phyloP scores from a whole-genome alignment of 2,113 vertebrate genomes.

The cattle (Bos taurus) region ARS-UCD2.0 NC_037344.1:52121001-52121500 shows the following conservation, averaged over 20 bases:
- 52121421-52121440: not conserved
- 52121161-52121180: not conserved
- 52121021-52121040: not conserved
- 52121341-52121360: not conserved
- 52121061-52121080: not conserved
- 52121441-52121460: accelerated
- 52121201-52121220: not conserved
- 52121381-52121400: not conserved
- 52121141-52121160: not conserved
- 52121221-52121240: not conserved
- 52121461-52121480: accelerated
- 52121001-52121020: too few relatives aligned
- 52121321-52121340: not conserved
- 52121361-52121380: not conserved
- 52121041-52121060: not conserved
- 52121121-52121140: not conserved
- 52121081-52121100: not conserved
- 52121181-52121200: not conserved
- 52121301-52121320: not conserved
- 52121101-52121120: not conserved
- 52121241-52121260: not conserved
- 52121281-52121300: not conserved
- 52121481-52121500: accelerated
- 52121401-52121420: not conserved
- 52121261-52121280: not conserved